Evolutionary conservation across 2,888 invertebrate genomes (phyloP).

Genomic region (Drosophila basisetae): DNA sequence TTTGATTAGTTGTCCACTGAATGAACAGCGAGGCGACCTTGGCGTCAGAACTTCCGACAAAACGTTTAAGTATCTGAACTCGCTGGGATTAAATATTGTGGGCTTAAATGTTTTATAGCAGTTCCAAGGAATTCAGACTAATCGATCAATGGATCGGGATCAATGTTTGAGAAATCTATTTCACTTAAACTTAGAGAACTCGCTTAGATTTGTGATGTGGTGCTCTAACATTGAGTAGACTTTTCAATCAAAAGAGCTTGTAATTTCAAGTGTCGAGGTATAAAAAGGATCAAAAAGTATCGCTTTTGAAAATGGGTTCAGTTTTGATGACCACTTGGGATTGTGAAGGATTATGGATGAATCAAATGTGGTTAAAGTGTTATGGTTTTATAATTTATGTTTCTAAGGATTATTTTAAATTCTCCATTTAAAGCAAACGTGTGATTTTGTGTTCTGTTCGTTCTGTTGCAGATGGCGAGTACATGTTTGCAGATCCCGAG

Average conservation of each 20-base stretch:
- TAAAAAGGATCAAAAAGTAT: background rate
- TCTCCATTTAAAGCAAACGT: background rate
- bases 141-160: background rate
- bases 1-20: conserved; percentile 56
- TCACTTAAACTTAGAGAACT: background rate
- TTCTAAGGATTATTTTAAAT: background rate
- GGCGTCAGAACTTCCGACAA: conserved; percentile 38
- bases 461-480: conserved; percentile 94
- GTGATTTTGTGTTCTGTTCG: background rate
- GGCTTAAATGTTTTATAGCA: background rate
- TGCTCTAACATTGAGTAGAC: background rate
- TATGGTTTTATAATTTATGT: background rate
- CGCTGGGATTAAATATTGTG: background rate
- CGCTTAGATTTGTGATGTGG: background rate
- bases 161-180: background rate
- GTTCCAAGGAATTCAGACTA: background rate
- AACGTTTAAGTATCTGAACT: background rate
- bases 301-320: background rate
- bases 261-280: background rate
- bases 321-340: background rate
- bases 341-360: background rate
- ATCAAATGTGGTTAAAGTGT: background rate
- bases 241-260: background rate
- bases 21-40: conserved; percentile 53
- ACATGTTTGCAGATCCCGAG: conserved; percentile 97